Percentiles rank a stretch among this genome's conserved stretches.
These are phyloP conservation scores for Bucorvus abyssinicus DNA, from an alignment of 2,797 vertebrate genomes.

Conservation along the genomic window DNA sequence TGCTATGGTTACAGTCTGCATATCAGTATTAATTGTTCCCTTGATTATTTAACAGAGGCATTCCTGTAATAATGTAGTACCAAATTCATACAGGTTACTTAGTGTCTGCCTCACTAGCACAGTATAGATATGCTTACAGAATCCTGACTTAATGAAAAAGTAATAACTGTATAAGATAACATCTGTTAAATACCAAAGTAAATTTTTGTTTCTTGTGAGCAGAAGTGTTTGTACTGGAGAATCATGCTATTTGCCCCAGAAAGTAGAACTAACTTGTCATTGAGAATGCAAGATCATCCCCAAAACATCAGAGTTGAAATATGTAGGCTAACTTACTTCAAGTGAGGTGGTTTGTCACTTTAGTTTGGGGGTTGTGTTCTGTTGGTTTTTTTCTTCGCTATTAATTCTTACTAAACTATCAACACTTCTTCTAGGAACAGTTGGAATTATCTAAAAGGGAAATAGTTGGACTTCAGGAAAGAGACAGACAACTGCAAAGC, in stretches of 20 bases:
- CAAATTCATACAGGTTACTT: background rate
- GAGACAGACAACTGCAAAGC: slow-evolving; percentile 90
- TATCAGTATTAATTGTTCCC: background rate
- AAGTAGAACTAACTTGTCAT: background rate
- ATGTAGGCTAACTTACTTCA: background rate
- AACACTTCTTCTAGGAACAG: slow-evolving; percentile 84
- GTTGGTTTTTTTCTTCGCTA: background rate
- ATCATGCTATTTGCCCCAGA: background rate
- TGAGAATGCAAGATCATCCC: background rate
- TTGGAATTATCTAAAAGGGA: slow-evolving; percentile 90
- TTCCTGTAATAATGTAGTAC: background rate
- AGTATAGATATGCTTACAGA: background rate
- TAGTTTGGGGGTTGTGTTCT: background rate
- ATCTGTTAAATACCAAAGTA: background rate
- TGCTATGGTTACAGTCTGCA: background rate
- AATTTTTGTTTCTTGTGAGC: background rate
- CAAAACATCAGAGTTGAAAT: background rate
- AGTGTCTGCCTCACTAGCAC: background rate
- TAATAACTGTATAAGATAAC: background rate
- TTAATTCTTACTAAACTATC: slow-evolving; percentile 1
- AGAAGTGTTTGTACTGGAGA: background rate
- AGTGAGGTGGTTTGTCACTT: background rate
- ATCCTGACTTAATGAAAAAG: background rate
- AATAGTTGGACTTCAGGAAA: slow-evolving; percentile 89
- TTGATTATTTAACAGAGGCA: background rate